phyloP scores from a whole-genome alignment of 1,140 invertebrate species.

The Drosophila navojoa region DNA sequence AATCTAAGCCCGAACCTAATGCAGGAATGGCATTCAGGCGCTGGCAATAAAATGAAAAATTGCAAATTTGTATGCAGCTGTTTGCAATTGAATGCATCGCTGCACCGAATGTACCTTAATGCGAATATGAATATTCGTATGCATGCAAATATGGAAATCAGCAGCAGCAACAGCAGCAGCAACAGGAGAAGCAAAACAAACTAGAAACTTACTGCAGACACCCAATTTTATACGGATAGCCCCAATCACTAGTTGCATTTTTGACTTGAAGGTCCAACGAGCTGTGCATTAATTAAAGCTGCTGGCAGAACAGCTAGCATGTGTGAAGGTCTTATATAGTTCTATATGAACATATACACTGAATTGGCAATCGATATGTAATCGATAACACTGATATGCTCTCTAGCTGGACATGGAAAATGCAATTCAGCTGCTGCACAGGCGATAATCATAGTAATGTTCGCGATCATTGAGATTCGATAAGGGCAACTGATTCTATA shows the following conservation, averaged over 20 bases:
- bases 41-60: constrained; percentile 31
- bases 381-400: not conserved
- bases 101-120: constrained; percentile 43
- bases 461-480: too few species aligned
- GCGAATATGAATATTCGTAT: constrained; percentile 47
- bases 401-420: too few species aligned
- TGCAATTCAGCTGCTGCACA: too few species aligned
- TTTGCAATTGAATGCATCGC: constrained; percentile 47
- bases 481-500: too few species aligned
- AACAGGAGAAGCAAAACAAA: not conserved
- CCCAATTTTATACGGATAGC: not conserved
- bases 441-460: too few species aligned
- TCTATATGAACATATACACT: not conserved
- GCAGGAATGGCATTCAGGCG: not conserved
- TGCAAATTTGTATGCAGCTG: constrained; percentile 32
- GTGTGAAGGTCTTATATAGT: not conserved
- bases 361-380: not conserved
- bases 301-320: not conserved
- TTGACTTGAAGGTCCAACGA: not conserved
- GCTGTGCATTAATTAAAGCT: constrained; percentile 24
- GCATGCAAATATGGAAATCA: constrained; percentile 35
- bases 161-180: not conserved
- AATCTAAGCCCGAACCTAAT: not conserved
- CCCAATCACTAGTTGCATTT: not conserved
- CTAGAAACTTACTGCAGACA: not conserved